A percentile compares a stretch with the other conserved stretches of the same genome.
phyloP scores from a whole-genome alignment of 2,888 invertebrate species.

The Trichacis sp. region DNA sequence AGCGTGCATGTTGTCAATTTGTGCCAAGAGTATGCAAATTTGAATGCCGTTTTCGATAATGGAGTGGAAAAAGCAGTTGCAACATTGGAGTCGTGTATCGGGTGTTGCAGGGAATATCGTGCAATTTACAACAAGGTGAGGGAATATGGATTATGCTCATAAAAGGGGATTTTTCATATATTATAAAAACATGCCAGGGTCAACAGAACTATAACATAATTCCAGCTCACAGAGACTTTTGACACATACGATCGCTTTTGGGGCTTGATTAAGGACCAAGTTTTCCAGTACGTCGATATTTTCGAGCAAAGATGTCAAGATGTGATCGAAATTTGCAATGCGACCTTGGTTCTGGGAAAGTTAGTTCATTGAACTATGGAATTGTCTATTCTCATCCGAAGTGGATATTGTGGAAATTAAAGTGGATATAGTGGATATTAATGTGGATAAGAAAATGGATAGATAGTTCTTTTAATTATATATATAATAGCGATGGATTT shows the following conservation, averaged over 20 bases:
- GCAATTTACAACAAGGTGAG: slow-evolving; percentile 63
- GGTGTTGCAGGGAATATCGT: slow-evolving; percentile 70
- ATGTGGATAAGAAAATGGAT: background rate
- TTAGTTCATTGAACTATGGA: slow-evolving; percentile 44
- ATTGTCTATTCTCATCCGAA: too few relatives aligned
- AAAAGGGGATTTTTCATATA: too few relatives aligned
- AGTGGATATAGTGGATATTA: too few relatives aligned
- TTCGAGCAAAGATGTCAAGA: slow-evolving; percentile 73
- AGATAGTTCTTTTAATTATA: too few relatives aligned
- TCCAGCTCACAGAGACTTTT: slow-evolving; percentile 26
- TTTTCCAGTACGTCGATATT: slow-evolving; percentile 72
- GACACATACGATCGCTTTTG: slow-evolving; percentile 64
- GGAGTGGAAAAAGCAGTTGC: slow-evolving; percentile 68
- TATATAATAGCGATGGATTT: too few relatives aligned
- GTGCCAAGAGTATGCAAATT: slow-evolving; percentile 69
- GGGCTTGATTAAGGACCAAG: slow-evolving; percentile 69
- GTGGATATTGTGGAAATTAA: too few relatives aligned
- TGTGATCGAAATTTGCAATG: slow-evolving; percentile 72
- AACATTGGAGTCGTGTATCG: slow-evolving; percentile 69
- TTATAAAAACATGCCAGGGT: background rate
- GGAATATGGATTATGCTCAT: too few relatives aligned
- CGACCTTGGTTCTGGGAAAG: slow-evolving; percentile 72
- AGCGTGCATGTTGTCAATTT: slow-evolving; percentile 72
- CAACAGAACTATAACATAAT: too few relatives aligned
- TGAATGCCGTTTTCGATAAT: slow-evolving; percentile 70